A percentile compares a stretch with the other conserved stretches of the same genome.
These are phyloP conservation scores for Myrmecobius fasciatus DNA, from an alignment of 2,113 vertebrate genomes.

Conservation along the genomic window DNA sequence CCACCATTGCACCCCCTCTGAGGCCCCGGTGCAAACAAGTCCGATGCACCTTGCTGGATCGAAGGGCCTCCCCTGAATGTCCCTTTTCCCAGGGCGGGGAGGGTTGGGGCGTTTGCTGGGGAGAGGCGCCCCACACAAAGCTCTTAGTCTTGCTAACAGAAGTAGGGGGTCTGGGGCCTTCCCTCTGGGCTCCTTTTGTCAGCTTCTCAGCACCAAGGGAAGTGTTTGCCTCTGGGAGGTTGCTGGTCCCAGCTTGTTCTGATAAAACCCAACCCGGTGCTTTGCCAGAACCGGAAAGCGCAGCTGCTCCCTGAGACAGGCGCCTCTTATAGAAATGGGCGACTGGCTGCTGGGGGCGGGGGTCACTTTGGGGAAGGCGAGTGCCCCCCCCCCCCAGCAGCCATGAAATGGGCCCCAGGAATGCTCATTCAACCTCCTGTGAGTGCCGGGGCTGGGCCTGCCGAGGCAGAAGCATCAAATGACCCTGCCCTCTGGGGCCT, in stretches of 20 bases:
- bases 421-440: too few relatives aligned
- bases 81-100: too few relatives aligned
- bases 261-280: not conserved
- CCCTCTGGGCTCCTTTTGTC: not conserved
- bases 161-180: too few relatives aligned
- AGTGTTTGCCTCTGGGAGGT: not conserved
- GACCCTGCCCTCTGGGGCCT: not conserved
- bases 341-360: not conserved
- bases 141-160: too few relatives aligned
- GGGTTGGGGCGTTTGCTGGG: not conserved
- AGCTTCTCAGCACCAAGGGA: not conserved
- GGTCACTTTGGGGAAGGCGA: not conserved
- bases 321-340: not conserved
- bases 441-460: too few relatives aligned
- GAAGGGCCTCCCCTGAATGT: too few relatives aligned
- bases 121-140: not conserved
- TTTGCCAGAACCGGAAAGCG: not conserved
- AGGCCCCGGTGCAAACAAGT: too few relatives aligned
- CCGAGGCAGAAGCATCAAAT: too few relatives aligned
- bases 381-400: too few relatives aligned
- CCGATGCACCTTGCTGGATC: not conserved
- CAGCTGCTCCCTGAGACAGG: not conserved
- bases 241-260: constrained; percentile 26
- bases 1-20: too few relatives aligned
- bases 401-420: too few relatives aligned